A percentile compares a stretch with the other conserved stretches of the same genome.
Evolutionary conservation across 2,888 invertebrate genomes (phyloP).

Genomic region (Drosophila fulvimacula): DNA sequence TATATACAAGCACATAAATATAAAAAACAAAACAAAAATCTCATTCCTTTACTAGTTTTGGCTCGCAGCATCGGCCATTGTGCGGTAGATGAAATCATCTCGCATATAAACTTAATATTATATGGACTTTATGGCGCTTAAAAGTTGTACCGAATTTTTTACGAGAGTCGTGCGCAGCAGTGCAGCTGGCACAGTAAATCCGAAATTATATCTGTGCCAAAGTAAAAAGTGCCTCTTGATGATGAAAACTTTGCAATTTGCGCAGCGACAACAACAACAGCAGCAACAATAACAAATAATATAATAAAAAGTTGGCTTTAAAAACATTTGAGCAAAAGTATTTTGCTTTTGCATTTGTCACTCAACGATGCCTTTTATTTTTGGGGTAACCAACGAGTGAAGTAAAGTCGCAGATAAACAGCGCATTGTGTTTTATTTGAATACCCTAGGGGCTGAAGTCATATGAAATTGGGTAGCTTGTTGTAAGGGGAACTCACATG

Average conservation of each 20-base stretch:
- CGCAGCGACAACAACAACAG: slow-evolving; percentile 21
- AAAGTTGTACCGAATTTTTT: slow-evolving; percentile 52
- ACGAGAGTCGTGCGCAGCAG: slow-evolving; percentile 29
- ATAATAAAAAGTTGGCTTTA: slow-evolving; percentile 51
- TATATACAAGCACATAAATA: background rate
- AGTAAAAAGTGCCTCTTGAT: slow-evolving; percentile 39
- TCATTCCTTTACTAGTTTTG: background rate
- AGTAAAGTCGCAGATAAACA: slow-evolving; percentile 36
- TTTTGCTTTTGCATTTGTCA: slow-evolving; percentile 47
- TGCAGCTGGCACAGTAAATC: slow-evolving; percentile 61
- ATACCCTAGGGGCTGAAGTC: slow-evolving; percentile 13
- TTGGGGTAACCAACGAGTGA: slow-evolving; percentile 5
- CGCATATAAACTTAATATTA: slow-evolving; percentile 9
- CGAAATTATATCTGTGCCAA: slow-evolving; percentile 49
- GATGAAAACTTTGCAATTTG: slow-evolving; percentile 59
- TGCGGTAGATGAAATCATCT: slow-evolving; percentile 28
- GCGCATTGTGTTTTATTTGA: slow-evolving; percentile 12
- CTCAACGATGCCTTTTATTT: slow-evolving; percentile 6
- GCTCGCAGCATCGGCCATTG: background rate
- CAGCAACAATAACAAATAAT: slow-evolving; percentile 24
- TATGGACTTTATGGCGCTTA: slow-evolving; percentile 43
- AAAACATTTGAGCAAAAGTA: slow-evolving; percentile 36
- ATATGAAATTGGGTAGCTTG: background rate
- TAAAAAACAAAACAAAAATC: background rate
- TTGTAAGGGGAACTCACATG: background rate